phyloP scores from a whole-genome alignment of 2,797 vertebrate genomes.

The Falco concolor region DNA sequence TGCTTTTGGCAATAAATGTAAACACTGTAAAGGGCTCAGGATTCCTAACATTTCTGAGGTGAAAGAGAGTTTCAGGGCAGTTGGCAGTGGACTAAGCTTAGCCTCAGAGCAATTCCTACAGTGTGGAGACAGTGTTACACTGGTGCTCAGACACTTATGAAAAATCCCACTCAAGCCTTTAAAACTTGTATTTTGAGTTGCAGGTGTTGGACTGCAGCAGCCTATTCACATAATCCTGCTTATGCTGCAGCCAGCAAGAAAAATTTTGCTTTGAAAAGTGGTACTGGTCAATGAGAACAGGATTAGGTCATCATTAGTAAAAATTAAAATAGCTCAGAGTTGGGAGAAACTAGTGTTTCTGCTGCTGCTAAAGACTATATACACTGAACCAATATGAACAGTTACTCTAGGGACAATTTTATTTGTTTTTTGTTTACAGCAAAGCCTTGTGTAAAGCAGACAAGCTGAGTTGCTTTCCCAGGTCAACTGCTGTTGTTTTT shows the following conservation, averaged over 20 bases:
- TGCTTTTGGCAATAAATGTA: background rate
- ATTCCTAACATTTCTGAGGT: background rate
- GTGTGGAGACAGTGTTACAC: background rate
- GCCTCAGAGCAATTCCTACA: background rate
- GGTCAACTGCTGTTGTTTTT: conserved; percentile 27
- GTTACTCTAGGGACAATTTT: background rate
- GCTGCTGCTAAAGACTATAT: background rate
- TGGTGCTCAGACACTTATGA: background rate
- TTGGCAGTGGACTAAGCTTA: background rate
- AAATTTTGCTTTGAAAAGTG: background rate
- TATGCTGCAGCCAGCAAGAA: background rate
- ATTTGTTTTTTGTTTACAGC: background rate
- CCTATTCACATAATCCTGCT: background rate
- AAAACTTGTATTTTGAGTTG: background rate
- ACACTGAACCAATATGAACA: background rate
- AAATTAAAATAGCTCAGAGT: background rate
- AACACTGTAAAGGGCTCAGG: background rate
- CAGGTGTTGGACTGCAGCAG: background rate
- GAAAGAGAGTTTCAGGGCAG: background rate
- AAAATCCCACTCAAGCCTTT: background rate
- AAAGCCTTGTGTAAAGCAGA: background rate
- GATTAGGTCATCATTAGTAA: background rate
- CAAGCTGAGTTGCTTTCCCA: background rate
- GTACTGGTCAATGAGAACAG: background rate
- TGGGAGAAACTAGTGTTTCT: background rate